Evolutionary conservation across 2,797 vertebrate species (phyloP), one percentile per base, ranked within the genome.

Genomic region (Xenentodon cancila): DNA sequence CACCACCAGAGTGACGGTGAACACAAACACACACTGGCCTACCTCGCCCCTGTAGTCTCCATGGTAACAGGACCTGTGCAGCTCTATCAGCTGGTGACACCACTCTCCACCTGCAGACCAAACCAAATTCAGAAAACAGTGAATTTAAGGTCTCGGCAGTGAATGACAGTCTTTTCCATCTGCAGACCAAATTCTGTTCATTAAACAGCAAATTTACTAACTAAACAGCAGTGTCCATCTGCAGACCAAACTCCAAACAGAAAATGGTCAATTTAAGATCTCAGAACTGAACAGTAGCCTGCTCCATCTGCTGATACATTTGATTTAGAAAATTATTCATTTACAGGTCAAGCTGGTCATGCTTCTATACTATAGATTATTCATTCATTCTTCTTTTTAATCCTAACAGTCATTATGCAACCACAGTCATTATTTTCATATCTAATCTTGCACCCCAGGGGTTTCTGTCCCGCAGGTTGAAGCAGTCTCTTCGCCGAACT

Each of bases 11-110:
- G 71, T 87, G 42, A 87, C 78, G 27, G 86, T 88, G 50, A 73
- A 32, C 30, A n/a, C 30, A 30, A 6, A 30, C 30, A 30, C 30
- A 30, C 30, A 30, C 13, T 20, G 50, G 64, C 55, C 43, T 52
- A 60, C 21, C 46, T 19, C 49, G 90, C 93, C 90, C 88, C 88
- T 90, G 80, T 84, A 90, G 96, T 96, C 95, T 92, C 94, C 92
- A 94, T 91, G 93, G 96, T 75, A 95, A 96, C 96, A 77, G 80
- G 81, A 90, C 91, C 89, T 56, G 62, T 68, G 7, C 12, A 12
- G 22, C 68, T 65, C 65, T 66, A 37, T 52, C 73, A 75, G 1
- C 67, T 55, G 69, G 66, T 53, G 17, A 56, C 15, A 42, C 3
- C 25, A 6, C 1, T 46, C 45, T 47, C 9, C 20, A 12, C 9